Evolutionary conservation across 2,113 vertebrate genomes (phyloP).

Genomic region (Cisticola juncidis): DNA sequence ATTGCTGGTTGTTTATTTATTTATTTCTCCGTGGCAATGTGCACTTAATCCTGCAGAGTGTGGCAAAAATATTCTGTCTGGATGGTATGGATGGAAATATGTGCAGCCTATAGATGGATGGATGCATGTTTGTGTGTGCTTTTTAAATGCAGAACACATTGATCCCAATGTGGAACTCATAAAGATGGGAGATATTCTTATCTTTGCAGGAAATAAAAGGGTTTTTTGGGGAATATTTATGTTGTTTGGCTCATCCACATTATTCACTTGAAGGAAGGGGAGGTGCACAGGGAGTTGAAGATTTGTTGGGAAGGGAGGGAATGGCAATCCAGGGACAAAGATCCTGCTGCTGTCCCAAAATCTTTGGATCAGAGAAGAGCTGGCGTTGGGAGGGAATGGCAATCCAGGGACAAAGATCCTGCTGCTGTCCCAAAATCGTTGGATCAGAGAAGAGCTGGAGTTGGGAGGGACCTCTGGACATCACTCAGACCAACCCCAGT

Average conservation of each 20-base stretch:
- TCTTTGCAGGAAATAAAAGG: slow-evolving; percentile 61
- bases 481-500: accelerated
- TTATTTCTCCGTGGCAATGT: slow-evolving; percentile 36
- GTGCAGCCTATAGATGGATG: not conserved
- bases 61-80: not conserved
- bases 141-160: slow-evolving; percentile 48
- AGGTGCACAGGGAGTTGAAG: not conserved
- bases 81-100: not conserved
- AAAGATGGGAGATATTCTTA: slow-evolving; percentile 55
- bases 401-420: not conserved
- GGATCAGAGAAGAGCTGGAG: not conserved
- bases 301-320: not conserved
- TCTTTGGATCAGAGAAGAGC: not conserved
- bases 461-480: not conserved
- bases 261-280: not conserved
- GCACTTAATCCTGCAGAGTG: slow-evolving; percentile 24
- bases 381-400: not conserved
- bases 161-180: slow-evolving; percentile 52
- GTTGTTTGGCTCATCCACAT: not conserved
- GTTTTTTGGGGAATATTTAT: not conserved
- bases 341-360: not conserved
- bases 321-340: not conserved
- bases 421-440: not conserved
- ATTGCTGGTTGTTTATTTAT: slow-evolving; percentile 59
- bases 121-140: not conserved